Evolutionary conservation across 2,113 vertebrate species (phyloP).

Genomic region (Phaethon lepturus): DNA sequence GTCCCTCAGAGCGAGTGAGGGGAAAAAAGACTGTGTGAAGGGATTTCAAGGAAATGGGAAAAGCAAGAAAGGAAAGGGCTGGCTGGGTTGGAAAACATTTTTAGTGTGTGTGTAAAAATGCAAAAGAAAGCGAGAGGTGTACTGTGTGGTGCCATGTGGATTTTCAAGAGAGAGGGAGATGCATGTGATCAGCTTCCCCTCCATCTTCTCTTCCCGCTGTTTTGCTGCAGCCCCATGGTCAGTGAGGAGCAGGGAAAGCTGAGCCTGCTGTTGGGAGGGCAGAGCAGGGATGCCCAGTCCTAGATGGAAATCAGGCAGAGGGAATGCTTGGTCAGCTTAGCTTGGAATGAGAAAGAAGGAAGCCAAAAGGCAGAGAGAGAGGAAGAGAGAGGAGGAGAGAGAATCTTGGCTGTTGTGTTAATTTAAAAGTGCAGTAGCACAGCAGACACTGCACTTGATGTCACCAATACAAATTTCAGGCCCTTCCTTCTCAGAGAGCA

Average conservation of each 20-base stretch:
- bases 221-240: background rate
- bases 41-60: background rate
- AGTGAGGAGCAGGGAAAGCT: background rate
- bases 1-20: background rate
- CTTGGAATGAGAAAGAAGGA: background rate
- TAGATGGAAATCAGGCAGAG: background rate
- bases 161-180: background rate
- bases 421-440: background rate
- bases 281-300: background rate
- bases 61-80: background rate
- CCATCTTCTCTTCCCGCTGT: background rate
- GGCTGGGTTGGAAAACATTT: background rate
- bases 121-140: background rate
- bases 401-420: background rate
- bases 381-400: background rate
- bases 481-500: conserved; percentile 19
- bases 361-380: background rate
- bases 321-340: background rate
- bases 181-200: background rate
- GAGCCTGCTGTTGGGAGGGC: background rate
- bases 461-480: background rate
- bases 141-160: background rate
- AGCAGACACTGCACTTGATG: background rate
- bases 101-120: background rate
- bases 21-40: background rate